A percentile compares a stretch with the other conserved stretches of the same genome.
phyloP scores from a whole-genome alignment of 2,797 vertebrate genomes.

The Crax fasciolata region DNA sequence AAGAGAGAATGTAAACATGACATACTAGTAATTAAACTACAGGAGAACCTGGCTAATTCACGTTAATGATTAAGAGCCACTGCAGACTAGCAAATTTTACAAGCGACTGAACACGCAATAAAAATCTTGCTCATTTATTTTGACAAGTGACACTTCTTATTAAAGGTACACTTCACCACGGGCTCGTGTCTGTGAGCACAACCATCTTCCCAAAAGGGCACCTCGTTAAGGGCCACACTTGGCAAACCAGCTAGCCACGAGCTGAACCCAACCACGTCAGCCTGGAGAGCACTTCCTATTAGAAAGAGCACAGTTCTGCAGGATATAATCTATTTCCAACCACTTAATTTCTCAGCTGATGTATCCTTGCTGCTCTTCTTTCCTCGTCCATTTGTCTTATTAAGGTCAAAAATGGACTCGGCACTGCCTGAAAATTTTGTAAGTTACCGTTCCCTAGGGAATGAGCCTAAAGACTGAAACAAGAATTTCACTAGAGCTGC shows the following conservation, averaged over 20 bases:
- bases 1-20: slow-evolving; percentile 60
- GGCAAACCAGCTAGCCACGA: neutral
- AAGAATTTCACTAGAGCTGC: accelerated
- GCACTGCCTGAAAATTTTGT: neutral
- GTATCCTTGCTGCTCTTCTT: slow-evolving; percentile 50
- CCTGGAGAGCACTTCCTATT: neutral
- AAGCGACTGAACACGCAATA: slow-evolving; percentile 49
- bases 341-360: slow-evolving; percentile 60
- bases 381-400: slow-evolving; percentile 22
- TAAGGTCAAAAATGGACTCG: slow-evolving; percentile 42
- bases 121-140: slow-evolving; percentile 51
- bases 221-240: neutral
- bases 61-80: slow-evolving; percentile 51
- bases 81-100: slow-evolving; percentile 64
- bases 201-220: slow-evolving; percentile 7
- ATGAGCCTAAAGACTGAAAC: neutral
- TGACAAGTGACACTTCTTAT: slow-evolving; percentile 65
- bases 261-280: neutral
- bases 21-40: slow-evolving; percentile 61
- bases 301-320: slow-evolving; percentile 61
- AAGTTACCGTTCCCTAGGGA: accelerated
- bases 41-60: slow-evolving; percentile 69
- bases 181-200: neutral
- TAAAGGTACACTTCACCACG: neutral
- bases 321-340: slow-evolving; percentile 69